Percentiles rank a stretch among this genome's conserved stretches.
These are phyloP conservation scores for Liposcelis brunnea DNA, from an alignment of 2,888 invertebrate genomes.

Conservation along the genomic window DNA sequence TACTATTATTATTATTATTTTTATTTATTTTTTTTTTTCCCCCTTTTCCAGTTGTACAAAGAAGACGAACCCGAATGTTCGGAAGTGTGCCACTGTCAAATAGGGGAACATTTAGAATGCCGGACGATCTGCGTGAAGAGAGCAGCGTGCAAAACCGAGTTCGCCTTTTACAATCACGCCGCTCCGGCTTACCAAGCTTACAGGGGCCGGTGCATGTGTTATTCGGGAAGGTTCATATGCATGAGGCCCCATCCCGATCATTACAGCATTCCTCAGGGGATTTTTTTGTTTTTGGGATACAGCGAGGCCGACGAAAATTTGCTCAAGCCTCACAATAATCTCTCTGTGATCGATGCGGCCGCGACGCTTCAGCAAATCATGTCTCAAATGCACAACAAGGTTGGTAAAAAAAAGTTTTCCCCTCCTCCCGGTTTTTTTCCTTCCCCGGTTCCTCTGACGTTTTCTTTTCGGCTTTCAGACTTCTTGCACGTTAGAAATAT, in stretches of 20 bases:
- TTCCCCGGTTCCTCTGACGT: too few species aligned
- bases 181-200: slow-evolving; percentile 82
- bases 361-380: slow-evolving; percentile 65
- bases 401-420: slow-evolving; percentile 21
- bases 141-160: slow-evolving; percentile 70
- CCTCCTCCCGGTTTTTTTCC: neutral
- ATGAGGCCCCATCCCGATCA: slow-evolving; percentile 66
- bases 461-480: slow-evolving; percentile 40
- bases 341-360: slow-evolving; percentile 71
- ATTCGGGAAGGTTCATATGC: slow-evolving; percentile 81
- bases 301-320: slow-evolving; percentile 76
- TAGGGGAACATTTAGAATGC: slow-evolving; percentile 60
- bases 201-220: slow-evolving; percentile 75
- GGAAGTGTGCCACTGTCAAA: slow-evolving; percentile 73
- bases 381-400: slow-evolving; percentile 51
- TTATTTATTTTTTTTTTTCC: slow-evolving; percentile 12
- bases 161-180: slow-evolving; percentile 79
- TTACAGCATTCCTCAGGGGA: slow-evolving; percentile 64
- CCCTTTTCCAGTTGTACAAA: slow-evolving; percentile 52
- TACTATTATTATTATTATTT: slow-evolving; percentile 8
- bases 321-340: slow-evolving; percentile 62
- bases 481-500: slow-evolving; percentile 64
- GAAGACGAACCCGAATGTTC: slow-evolving; percentile 80
- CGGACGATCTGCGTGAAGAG: slow-evolving; percentile 77
- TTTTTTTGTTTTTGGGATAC: slow-evolving; percentile 76